Evolutionary conservation across 2,113 vertebrate species (phyloP), one percentile per base, ranked within the genome.

Genomic region (Caranx melampygus): DNA sequence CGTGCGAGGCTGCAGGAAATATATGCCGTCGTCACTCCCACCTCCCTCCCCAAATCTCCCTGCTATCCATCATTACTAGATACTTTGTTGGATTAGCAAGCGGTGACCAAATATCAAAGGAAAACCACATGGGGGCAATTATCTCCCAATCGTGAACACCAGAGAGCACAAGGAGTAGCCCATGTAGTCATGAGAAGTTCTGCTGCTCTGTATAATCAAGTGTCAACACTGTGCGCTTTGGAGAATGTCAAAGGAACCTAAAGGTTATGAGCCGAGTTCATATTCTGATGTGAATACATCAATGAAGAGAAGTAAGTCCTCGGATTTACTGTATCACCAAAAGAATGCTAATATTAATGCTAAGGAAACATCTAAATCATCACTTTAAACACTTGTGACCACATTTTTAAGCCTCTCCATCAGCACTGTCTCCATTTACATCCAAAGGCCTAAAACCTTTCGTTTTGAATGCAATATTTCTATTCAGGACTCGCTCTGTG

Each of bases 401-500:
- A 20, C 88, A 91, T 62, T 58, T 58, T 52, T 72, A 91, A 84
- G 78, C 72, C 75, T 62, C 72, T 78, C 78, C 84, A 74, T 91
- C 85, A 83, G 64, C 58, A 55, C 59, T 67, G 77, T 84, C 81
- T 85, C 72, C 82, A 83, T 88, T 81, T 85, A 71, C 88, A 88
- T 90, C 85, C 83, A 91, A 84, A 84, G 72, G 55, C 71, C 55
- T 57, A 34, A 78, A 92, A 88, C 60, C 54, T 80, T 89, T 89
- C 78, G 60, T 89, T 88, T 51, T 40, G 62, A 84, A 66, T 84
- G 82, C 94, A 94, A 94, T 95, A 94, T 94, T 95, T 95, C 92
- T 94, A 95, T 95, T 95, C 94, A 94, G 91, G 92, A 88, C 92
- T 92, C 34, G 91, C 76, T 92, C 90, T 92, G 90, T 94, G 94